Evolutionary conservation across 1,140 invertebrate species (phyloP).

Genomic region (Euwallacea similis): DNA sequence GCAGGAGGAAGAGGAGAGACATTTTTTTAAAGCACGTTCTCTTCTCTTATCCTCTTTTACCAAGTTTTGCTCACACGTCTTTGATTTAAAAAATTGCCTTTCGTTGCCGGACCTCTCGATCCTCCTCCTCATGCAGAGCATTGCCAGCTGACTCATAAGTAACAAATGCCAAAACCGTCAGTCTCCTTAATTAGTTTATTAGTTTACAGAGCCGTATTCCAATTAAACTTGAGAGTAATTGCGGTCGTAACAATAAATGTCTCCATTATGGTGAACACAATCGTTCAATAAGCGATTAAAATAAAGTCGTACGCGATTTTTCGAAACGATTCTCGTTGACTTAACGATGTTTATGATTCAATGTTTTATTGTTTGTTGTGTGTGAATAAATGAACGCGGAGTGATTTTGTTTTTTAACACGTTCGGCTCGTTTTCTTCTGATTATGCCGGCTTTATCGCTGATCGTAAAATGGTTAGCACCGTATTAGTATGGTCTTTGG

Average conservation of each 20-base stretch:
- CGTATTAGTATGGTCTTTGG: too few relatives aligned
- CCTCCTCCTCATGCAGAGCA: not conserved
- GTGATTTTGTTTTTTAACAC: conserved; percentile 38
- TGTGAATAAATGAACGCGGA: conserved; percentile 31
- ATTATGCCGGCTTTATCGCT: conserved; percentile 30
- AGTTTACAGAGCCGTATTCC: conserved; percentile 22
- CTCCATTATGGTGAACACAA: conserved; percentile 34
- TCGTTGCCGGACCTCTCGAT: not conserved
- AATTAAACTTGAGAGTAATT: conserved; percentile 33
- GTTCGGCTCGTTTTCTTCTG: conserved; percentile 33
- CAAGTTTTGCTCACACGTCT: too few relatives aligned
- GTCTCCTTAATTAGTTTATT: conserved; percentile 23
- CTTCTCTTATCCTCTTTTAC: too few relatives aligned
- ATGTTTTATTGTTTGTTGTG: conserved; percentile 38
- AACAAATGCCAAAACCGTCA: conserved; percentile 14
- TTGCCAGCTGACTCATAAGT: not conserved
- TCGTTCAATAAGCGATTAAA: conserved; percentile 35
- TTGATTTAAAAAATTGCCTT: too few relatives aligned
- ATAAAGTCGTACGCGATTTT: conserved; percentile 35
- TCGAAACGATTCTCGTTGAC: conserved; percentile 29
- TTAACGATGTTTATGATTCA: conserved; percentile 38
- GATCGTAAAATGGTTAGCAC: conserved; percentile 24
- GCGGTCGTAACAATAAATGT: conserved; percentile 26
- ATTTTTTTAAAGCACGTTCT: too few relatives aligned
- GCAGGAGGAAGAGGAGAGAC: too few relatives aligned